These are phyloP conservation scores for Lamprologus callipterus DNA, from an alignment of 2,113 vertebrate species.

Conservation along the genomic window DNA sequence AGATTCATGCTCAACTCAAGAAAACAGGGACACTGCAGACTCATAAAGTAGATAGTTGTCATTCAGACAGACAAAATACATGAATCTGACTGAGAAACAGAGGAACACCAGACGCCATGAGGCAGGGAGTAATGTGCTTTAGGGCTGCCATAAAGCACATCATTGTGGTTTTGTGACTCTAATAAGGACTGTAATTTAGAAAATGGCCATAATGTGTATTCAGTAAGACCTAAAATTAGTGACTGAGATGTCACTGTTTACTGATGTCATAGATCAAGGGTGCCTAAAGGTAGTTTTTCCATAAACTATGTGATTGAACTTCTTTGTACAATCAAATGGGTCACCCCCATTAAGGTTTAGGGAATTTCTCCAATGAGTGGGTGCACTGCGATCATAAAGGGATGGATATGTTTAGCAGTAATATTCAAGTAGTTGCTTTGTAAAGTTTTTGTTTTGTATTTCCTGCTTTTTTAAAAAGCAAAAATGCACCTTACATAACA, in stretches of 20 bases:
- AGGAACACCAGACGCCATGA: neutral
- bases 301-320: neutral
- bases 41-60: neutral
- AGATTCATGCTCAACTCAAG: neutral
- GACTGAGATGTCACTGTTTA: neutral
- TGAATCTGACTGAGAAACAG: neutral
- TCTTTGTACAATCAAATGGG: neutral
- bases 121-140: neutral
- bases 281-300: neutral
- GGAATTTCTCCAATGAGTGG: neutral
- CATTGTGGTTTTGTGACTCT: neutral
- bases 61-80: neutral
- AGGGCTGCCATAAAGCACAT: neutral
- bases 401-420: neutral
- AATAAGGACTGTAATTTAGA: neutral
- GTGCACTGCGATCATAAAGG: neutral
- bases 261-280: neutral
- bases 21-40: neutral
- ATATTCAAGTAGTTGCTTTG: neutral
- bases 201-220: neutral
- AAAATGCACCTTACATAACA: neutral
- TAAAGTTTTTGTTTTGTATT: neutral
- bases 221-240: neutral
- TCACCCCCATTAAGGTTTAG: neutral
- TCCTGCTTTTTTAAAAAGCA: neutral